These are phyloP conservation scores for Brienomyrus brachyistius DNA, from an alignment of 2,113 vertebrate species.

Conservation along the genomic window DNA sequence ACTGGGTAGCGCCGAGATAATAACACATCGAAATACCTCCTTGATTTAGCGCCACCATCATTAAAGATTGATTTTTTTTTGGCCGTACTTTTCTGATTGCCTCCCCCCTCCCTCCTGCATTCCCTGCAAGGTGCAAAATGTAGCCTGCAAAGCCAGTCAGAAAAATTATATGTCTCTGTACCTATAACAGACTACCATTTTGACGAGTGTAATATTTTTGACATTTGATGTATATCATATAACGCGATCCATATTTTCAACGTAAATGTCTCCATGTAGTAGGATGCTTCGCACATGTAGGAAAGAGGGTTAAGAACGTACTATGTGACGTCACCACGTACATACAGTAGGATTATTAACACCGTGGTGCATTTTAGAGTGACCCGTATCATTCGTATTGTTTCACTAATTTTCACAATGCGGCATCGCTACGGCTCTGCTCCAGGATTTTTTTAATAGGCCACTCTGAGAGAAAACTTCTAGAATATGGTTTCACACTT, in stretches of 20 bases:
- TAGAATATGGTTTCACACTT: background rate
- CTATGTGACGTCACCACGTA: background rate
- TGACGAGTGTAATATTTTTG: background rate
- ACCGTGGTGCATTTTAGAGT: background rate
- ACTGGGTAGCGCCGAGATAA: background rate
- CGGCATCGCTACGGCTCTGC: background rate
- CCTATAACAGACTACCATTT: background rate
- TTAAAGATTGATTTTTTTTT: slow-evolving; percentile 14
- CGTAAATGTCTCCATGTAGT: background rate
- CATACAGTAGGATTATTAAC: background rate
- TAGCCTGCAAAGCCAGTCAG: background rate
- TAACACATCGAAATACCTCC: slow-evolving; percentile 1
- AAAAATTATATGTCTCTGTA: background rate
- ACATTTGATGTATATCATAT: background rate
- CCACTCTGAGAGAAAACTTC: background rate
- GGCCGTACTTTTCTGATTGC: background rate
- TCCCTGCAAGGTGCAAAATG: background rate
- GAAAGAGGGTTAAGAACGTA: background rate
- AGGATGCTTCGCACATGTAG: background rate
- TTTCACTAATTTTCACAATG: background rate
- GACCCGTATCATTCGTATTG: background rate
- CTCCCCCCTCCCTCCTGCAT: background rate
- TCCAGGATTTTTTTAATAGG: background rate
- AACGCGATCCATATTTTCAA: background rate
- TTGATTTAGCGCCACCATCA: background rate